Percentiles rank a stretch among this genome's conserved stretches.
Evolutionary conservation across 2,888 invertebrate species (phyloP).

Genomic region (Nezara viridula): DNA sequence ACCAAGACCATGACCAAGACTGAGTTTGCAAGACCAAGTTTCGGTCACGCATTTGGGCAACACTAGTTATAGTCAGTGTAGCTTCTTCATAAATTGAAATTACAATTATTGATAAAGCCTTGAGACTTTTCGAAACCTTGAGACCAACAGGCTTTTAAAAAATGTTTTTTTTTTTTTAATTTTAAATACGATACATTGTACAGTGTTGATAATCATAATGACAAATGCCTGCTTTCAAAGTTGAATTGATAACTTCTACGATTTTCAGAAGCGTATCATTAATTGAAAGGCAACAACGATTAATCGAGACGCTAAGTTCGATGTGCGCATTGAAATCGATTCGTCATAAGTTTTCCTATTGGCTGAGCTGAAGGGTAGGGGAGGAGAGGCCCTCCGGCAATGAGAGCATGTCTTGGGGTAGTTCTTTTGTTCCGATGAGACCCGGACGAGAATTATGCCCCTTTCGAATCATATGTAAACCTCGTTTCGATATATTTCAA

Average conservation of each 20-base stretch:
- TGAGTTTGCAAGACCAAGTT: too few relatives aligned
- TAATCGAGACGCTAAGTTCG: background rate
- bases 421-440: background rate
- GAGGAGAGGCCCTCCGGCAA: background rate
- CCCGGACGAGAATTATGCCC: background rate
- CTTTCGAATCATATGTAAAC: background rate
- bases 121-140: too few relatives aligned
- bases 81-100: too few relatives aligned
- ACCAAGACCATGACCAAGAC: too few relatives aligned
- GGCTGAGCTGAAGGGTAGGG: background rate
- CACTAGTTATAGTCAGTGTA: too few relatives aligned
- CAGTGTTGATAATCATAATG: too few relatives aligned
- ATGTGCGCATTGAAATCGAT: background rate
- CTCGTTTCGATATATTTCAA: background rate
- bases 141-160: too few relatives aligned
- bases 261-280: background rate
- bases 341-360: constrained; percentile 13
- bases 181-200: too few relatives aligned
- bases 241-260: background rate
- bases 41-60: too few relatives aligned
- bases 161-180: too few relatives aligned
- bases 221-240: too few relatives aligned
- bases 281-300: background rate
- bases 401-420: constrained; percentile 24
- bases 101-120: too few relatives aligned